Evolutionary conservation across 2,113 vertebrate species (phyloP), one percentile per base, ranked within the genome.

Genomic region (Tupaia tana): DNA sequence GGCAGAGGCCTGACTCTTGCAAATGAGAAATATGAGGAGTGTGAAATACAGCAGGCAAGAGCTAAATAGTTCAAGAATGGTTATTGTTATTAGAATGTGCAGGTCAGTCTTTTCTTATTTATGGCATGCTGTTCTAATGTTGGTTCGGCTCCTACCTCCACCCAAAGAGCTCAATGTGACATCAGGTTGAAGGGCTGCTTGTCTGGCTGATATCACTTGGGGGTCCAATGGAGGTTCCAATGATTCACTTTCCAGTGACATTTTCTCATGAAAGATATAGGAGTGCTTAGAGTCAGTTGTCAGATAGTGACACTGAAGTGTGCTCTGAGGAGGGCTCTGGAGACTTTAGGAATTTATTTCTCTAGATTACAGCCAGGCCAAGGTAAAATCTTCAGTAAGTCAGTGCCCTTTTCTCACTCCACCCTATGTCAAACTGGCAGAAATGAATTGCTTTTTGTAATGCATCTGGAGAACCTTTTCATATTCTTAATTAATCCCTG

Each of bases 61-160:
- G 92, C 92, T 97, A 92, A 92, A 89, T 86, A 82, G 94, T 90
- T 97, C 70, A 73, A 63, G 79, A 24, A 61, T 91, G 77, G 92
- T 96, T 98, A 90, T 95, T 97, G 96, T 98, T 97, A 96, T 93
- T 92, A 96, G 97, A 95, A 86, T 86, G 86, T 86, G 75, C 96
- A 93, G 96, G 85, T 82, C 89, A 86, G 83, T 67, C 66, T 82
- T 92, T 59, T 92, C 91, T 92, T 96, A 95, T 97, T 97, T 95
- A 95, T 96, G 93, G 86, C 4, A 0, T 22, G 24, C 66, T 56
- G 16, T 71, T 90, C 78, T 92, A 86, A 94, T 78, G 0, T 89
- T 90, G 64, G 71, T 74, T 96, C 80, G 93, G 61, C 92, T 96
- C 88, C 85, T 61, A 95, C 82, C 31, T 93, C 94, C 77, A 95